phyloP scores from a whole-genome alignment of 2,797 vertebrate genomes.

The Furcifer pardalis region DNA sequence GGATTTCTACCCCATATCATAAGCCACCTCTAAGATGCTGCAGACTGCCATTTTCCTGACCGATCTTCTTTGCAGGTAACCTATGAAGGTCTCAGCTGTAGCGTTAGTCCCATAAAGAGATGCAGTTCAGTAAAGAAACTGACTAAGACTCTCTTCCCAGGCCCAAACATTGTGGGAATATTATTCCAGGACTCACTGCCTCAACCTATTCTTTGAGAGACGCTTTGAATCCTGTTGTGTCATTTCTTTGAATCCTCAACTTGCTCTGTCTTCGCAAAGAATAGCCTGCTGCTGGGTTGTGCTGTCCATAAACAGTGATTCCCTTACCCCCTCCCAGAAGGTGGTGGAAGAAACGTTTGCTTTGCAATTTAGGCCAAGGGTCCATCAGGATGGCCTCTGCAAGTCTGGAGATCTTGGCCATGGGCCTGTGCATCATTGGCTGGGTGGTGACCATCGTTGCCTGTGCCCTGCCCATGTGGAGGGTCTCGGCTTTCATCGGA shows the following conservation, averaged over 20 bases:
- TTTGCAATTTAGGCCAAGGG: background rate
- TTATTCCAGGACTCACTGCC: background rate
- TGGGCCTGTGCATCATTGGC: conserved; percentile 82
- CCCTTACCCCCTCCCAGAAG: background rate
- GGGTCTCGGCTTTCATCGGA: conserved; percentile 86
- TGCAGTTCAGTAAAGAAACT: background rate
- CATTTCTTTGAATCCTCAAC: background rate
- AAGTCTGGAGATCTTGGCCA: conserved; percentile 84
- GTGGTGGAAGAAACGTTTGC: background rate
- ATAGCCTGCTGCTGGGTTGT: background rate
- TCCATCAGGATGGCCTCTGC: conserved; percentile 79
- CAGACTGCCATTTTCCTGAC: conserved; percentile 4
- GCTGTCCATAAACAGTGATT: background rate
- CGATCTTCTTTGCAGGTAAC: background rate
- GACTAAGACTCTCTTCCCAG: background rate
- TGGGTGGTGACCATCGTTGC: conserved; percentile 84
- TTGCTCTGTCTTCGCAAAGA: background rate
- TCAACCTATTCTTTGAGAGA: background rate
- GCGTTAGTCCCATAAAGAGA: background rate
- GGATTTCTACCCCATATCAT: background rate
- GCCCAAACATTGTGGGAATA: background rate
- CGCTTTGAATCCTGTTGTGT: background rate
- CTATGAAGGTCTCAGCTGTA: background rate
- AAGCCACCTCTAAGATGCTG: conserved; percentile 7
- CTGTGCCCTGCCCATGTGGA: conserved; percentile 87